A percentile compares a stretch with the other conserved stretches of the same genome.
These are phyloP conservation scores for Acrocephalus scirpaceus DNA, from an alignment of 2,797 vertebrate genomes.

Conservation along the genomic window DNA sequence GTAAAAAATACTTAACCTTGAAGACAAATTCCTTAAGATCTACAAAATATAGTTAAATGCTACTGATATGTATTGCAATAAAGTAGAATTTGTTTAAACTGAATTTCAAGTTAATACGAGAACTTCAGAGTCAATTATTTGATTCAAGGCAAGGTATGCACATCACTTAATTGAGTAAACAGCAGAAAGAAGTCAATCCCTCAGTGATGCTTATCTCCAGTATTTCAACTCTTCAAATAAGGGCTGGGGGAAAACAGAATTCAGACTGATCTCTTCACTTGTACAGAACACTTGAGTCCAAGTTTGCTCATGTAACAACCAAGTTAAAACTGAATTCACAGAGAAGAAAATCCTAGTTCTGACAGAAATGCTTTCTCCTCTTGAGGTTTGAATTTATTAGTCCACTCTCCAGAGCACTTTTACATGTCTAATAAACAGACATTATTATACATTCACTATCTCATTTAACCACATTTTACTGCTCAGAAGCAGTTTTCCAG, in stretches of 20 bases:
- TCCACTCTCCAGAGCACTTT: background rate
- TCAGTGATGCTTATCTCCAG: background rate
- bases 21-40: background rate
- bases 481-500: background rate
- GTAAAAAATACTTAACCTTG: background rate
- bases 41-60: background rate
- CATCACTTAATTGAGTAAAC: background rate
- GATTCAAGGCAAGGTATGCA: background rate
- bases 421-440: background rate
- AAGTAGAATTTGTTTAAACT: background rate
- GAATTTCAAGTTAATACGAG: background rate
- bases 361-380: background rate
- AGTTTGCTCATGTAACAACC: background rate
- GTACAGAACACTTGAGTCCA: background rate
- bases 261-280: background rate
- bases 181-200: background rate
- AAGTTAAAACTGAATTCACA: background rate
- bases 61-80: background rate
- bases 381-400: background rate
- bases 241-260: rapidly evolving
- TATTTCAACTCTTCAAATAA: background rate
- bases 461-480: background rate
- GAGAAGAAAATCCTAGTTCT: background rate
- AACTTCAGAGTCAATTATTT: background rate
- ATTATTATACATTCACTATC: background rate